Conservation (phyloP, 2,888 invertebrate genomes). For the Sesia apiformis region DNA sequence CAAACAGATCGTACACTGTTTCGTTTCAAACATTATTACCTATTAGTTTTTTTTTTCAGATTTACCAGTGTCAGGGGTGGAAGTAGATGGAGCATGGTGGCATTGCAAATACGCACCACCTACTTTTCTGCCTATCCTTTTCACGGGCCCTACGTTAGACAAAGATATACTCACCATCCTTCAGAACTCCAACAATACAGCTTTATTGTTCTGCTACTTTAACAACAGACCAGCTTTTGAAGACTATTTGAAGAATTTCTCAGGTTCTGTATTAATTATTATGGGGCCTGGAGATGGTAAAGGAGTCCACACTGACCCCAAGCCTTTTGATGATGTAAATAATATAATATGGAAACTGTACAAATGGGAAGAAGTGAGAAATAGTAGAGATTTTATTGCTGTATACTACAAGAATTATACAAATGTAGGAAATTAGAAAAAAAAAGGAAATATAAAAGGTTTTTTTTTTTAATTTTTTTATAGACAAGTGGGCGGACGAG, state of each 20-base stretch:
- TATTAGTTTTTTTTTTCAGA: constrained; percentile 62
- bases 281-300: constrained; percentile 80
- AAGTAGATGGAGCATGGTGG: constrained; percentile 90
- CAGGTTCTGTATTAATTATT: constrained; percentile 80
- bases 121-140: constrained; percentile 78
- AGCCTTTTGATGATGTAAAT: constrained; percentile 76
- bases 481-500: too few species aligned
- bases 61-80: constrained; percentile 78
- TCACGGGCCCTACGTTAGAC: constrained; percentile 54
- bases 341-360: constrained; percentile 70
- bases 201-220: constrained; percentile 87
- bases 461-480: too few species aligned
- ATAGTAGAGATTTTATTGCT: constrained; percentile 78
- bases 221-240: constrained; percentile 81
- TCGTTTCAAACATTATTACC: too few species aligned
- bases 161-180: constrained; percentile 48
- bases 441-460: background rate
- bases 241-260: constrained; percentile 77
- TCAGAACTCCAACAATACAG: constrained; percentile 51
- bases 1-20: too few species aligned
- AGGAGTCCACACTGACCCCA: constrained; percentile 81
- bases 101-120: constrained; percentile 82
- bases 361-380: constrained; percentile 73
- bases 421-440: background rate
- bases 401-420: constrained; percentile 54